These are phyloP conservation scores for Masticophis lateralis DNA, from an alignment of 2,797 vertebrate species.

Conservation along the genomic window DNA sequence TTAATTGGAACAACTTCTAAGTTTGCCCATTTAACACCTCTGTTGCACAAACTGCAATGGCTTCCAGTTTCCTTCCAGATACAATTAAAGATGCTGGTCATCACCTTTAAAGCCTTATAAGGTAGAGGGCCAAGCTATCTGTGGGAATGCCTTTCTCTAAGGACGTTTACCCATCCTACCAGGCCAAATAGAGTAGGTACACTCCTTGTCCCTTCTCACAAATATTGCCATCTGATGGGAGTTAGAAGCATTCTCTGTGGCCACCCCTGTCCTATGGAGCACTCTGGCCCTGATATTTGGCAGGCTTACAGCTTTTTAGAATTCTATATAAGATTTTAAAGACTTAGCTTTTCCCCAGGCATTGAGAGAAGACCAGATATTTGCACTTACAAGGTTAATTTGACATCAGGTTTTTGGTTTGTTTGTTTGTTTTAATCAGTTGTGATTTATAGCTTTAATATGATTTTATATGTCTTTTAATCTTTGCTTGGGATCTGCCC, in stretches of 20 bases:
- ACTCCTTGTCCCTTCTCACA: neutral
- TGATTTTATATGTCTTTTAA: neutral
- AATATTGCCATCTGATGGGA: neutral
- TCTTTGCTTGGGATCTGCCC: neutral
- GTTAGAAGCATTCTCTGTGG: neutral
- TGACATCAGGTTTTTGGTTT: neutral
- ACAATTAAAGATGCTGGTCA: neutral
- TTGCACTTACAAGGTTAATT: neutral
- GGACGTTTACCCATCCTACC: neutral
- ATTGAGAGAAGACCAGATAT: neutral
- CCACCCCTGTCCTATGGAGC: neutral
- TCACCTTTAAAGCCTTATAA: neutral
- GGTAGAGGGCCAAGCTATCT: neutral
- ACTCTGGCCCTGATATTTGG: neutral
- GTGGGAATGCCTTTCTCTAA: neutral
- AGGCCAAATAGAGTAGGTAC: neutral
- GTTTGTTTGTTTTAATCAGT: neutral
- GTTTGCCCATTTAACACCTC: neutral
- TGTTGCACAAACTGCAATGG: neutral
- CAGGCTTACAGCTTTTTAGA: neutral
- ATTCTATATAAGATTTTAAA: neutral
- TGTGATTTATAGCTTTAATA: neutral
- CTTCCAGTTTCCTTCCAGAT: neutral
- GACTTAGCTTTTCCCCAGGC: neutral
- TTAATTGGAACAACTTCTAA: neutral